Evolutionary conservation across 1,140 invertebrate genomes (phyloP).

Genomic region (Euura lappo): DNA sequence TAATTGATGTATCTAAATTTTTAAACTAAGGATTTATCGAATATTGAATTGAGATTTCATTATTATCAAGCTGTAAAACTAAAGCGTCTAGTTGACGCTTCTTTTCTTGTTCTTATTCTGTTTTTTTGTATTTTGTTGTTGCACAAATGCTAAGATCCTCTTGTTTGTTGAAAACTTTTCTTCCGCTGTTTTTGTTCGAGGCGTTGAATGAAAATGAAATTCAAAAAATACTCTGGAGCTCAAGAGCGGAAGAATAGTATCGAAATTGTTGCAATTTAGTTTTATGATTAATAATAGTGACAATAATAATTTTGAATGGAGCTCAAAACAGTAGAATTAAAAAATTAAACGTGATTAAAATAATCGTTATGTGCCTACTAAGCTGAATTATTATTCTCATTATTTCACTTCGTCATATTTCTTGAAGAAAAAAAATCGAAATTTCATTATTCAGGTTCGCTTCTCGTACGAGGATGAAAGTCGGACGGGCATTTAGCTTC

Average conservation of each 20-base stretch:
- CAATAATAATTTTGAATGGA: too few relatives aligned
- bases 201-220: neutral
- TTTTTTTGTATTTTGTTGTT: too few relatives aligned
- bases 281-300: too few relatives aligned
- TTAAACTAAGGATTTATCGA: neutral
- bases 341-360: too few relatives aligned
- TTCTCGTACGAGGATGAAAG: constrained; percentile 83
- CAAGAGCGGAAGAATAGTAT: neutral
- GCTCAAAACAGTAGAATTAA: too few relatives aligned
- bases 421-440: neutral
- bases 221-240: neutral
- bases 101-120: too few relatives aligned
- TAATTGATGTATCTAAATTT: constrained; percentile 18
- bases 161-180: constrained; percentile 35
- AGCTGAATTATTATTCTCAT: neutral
- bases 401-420: neutral
- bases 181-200: constrained; percentile 17
- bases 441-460: constrained; percentile 69
- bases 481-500: constrained; percentile 91
- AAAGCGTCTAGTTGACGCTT: too few relatives aligned
- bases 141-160: constrained; percentile 21
- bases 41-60: too few relatives aligned
- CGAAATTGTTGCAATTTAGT: neutral
- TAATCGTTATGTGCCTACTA: neutral
- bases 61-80: too few relatives aligned